phyloP scores from a whole-genome alignment of 1,140 invertebrate species.

The Proales similis region DNA sequence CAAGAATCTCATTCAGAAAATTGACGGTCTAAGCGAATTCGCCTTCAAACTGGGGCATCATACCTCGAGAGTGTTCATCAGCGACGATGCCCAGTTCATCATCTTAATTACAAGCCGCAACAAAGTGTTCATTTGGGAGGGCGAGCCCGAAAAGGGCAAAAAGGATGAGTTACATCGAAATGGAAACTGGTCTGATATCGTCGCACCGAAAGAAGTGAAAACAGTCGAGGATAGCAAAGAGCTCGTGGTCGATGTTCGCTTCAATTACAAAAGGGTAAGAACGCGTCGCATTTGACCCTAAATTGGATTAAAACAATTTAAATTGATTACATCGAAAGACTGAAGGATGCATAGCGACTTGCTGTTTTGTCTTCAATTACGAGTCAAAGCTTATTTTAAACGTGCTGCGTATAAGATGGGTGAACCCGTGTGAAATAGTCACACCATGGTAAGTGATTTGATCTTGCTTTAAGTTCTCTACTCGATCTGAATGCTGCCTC shows the following conservation, averaged over 20 bases:
- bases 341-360: constrained; percentile 4
- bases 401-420: constrained; percentile 24
- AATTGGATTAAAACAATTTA: background rate
- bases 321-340: background rate
- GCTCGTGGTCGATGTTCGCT: constrained; percentile 42
- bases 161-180: constrained; percentile 40
- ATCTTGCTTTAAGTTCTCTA: background rate
- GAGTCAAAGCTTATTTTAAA: constrained; percentile 12
- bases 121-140: constrained; percentile 46
- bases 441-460: background rate
- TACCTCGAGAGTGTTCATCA: constrained; percentile 40
- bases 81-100: constrained; percentile 44
- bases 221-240: constrained; percentile 41
- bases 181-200: constrained; percentile 45
- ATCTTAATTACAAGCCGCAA: constrained; percentile 42
- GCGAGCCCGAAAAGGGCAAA: constrained; percentile 40
- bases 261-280: constrained; percentile 41
- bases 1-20: constrained; percentile 45
- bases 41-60: constrained; percentile 38
- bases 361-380: constrained; percentile 34
- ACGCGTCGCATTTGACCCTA: background rate
- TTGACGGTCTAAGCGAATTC: constrained; percentile 42
- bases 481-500: background rate
- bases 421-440: background rate
- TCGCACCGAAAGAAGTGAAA: constrained; percentile 41